Evolutionary conservation across 2,113 vertebrate genomes (phyloP), one percentile per base, ranked within the genome.

Genomic region (Oncorhynchus nerka): DNA sequence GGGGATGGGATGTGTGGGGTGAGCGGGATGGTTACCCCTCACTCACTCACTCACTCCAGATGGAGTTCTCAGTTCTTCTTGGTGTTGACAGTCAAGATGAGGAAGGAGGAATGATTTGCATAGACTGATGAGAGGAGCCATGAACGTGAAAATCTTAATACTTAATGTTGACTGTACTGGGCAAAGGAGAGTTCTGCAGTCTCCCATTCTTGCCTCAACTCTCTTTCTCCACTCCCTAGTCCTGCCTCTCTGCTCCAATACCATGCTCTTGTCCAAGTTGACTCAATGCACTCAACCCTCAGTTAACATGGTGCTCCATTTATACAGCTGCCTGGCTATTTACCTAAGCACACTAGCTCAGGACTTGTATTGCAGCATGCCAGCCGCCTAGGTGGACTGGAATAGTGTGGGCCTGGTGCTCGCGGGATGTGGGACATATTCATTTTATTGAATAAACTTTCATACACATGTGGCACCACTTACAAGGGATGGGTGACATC

Each of bases 1-100:
- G 48, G 73, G 72, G 71, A 72, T 64, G 62, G 73, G 68, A 67
- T 65, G 57, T 65, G 32, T 20, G 68, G 67, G 13, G 32, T 45
- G 16, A 26, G 11, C 11, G 39, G 11, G 39, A 70, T 39, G 28
- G 68, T 24, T 69, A 20, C 34, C 20, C 20, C 32, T 34, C 26
- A 26, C 26, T 26, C 26, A 26, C 24, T 26, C 32, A 34, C 67
- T 69, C 68, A 45, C 62, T 71, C 61, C 74, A 70, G 79, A 80
- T 79, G 78, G 68, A 65, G 66, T 70, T 74, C 65, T 30, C 71
- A 24, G 67, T 70, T 24, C 9, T 68, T 70, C 57, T 79, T 68
- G 64, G 71, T 30, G 72, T 55, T 30, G 55, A 70, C n/a, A 45
- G 74, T 55, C 15, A 59, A 62, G 39, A 11, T n/a, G 22, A n/a